Evolutionary conservation across 1,140 invertebrate genomes (phyloP).

Genomic region (Scylla paramamosain): DNA sequence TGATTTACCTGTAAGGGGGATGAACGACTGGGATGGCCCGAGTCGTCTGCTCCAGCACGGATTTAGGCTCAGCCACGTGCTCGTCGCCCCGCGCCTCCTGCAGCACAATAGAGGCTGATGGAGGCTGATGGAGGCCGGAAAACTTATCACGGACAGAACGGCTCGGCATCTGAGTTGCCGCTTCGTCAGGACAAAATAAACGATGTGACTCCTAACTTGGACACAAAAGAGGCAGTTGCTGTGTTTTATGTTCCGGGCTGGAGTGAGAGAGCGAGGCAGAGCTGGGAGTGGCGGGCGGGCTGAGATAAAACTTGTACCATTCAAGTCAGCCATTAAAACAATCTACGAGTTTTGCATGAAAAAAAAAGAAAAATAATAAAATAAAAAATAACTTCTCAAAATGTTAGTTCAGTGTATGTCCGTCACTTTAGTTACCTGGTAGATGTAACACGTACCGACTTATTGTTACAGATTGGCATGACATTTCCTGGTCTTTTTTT

Average conservation of each 20-base stretch:
- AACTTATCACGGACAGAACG: neutral
- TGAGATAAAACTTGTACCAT: neutral
- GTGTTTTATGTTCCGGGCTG: neutral
- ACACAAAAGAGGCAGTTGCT: constrained; percentile 21
- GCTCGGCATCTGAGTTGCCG: neutral
- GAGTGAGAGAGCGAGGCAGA: neutral
- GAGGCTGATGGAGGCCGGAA: neutral
- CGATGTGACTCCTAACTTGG: constrained; percentile 19
- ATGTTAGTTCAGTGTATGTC: no score
- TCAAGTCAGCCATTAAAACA: constrained; percentile 14
- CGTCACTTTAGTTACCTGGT: no score
- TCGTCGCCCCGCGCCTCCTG: no score
- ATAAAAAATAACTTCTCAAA: neutral
- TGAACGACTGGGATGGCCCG: no score
- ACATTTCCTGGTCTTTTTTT: no score
- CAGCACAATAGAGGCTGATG: neutral
- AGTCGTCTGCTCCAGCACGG: no score
- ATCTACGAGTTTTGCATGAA: neutral
- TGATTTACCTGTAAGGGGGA: no score
- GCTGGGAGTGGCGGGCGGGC: neutral
- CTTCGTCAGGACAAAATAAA: constrained; percentile 13
- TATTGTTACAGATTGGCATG: no score
- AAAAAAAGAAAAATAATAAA: neutral
- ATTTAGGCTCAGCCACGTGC: no score
- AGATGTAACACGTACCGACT: no score